Conservation (phyloP, 2,888 invertebrate genomes). For the Brenthis ino region DNA sequence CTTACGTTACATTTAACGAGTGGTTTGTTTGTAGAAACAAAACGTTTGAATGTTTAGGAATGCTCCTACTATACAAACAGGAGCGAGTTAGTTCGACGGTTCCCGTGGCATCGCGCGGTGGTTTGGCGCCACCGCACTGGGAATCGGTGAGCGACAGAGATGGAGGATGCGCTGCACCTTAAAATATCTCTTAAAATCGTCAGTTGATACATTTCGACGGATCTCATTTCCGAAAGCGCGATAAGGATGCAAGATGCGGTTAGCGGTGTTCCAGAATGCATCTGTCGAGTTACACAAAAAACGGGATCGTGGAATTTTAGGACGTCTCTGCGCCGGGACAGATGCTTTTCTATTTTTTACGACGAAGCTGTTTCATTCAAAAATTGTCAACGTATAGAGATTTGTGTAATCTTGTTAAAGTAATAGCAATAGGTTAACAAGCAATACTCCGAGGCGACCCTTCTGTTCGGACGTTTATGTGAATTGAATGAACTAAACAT, state of each 20-base stretch:
- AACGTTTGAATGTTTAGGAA: conserved; percentile 64
- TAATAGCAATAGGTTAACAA: conserved; percentile 63
- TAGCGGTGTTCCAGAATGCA: conserved; percentile 79
- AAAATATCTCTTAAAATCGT: conserved; percentile 72
- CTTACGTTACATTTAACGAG: conserved; percentile 25
- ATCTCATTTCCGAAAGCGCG: conserved; percentile 68
- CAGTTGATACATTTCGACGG: conserved; percentile 63
- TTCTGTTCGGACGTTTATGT: conserved; percentile 32
- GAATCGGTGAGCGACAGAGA: conserved; percentile 67
- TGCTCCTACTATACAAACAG: conserved; percentile 72
- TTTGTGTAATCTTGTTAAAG: conserved; percentile 80
- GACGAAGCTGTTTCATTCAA: conserved; percentile 75
- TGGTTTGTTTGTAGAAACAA: conserved; percentile 57
- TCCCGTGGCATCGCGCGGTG: conserved; percentile 49
- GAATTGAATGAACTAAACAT: conserved; percentile 30
- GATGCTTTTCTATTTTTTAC: conserved; percentile 77
- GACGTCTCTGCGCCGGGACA: conserved; percentile 73
- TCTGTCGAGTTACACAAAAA: conserved; percentile 79
- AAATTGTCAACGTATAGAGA: conserved; percentile 77
- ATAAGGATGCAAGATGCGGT: conserved; percentile 80
- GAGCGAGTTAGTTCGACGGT: conserved; percentile 61
- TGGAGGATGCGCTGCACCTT: conserved; percentile 62
- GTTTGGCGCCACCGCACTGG: conserved; percentile 63
- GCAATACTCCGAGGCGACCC: conserved; percentile 60
- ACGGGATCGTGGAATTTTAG: conserved; percentile 77